Base-by-base conservation (phyloP, 2,888 invertebrate genomes). In the Oxycera nigricornis region DNA sequence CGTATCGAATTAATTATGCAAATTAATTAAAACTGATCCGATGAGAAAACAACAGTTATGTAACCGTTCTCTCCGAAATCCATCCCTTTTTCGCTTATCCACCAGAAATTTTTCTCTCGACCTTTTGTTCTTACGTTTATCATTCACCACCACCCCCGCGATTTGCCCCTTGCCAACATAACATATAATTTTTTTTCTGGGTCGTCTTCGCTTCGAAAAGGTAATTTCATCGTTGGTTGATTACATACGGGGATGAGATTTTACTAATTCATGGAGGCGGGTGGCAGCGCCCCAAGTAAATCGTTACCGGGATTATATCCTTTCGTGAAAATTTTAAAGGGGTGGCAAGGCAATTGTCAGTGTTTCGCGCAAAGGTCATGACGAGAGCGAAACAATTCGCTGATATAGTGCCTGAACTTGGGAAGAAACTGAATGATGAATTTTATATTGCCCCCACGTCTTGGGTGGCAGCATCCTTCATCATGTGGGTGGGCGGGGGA, bases 21-120 rank as follows among this genome's bases (percentile, higher is more conserved):
- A 75, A 75, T 75, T 75, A 75, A 73, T 75, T 73, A 75, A 73
- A 75, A 75, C 70, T 75, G 75, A 75, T 75, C 73, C 73, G 73
- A 62, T 35, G 70, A 72, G 65, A 73, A 59, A 72, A 74, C 70
- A 70, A 55, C 52, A 46, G 55, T 55, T 52, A 22, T 26, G 22
- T 52, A 52, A 65, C 65, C 61, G 31, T 61, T 31, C 61, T 31
- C 61, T 61, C 31, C 31, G n/a, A n/a, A 61, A 61, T 61, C 31
- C 61, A 14, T 31, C 31, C 61, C 61, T 3, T n/a, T n/a, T n/a
- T n/a, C n/a, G 14, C 59, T 14, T 30, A 9, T 28, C 28, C 28
- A 26, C 59, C 14, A 3, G 6, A 46, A 46, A 35, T 59, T 14
- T 50, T 50, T 11, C 17, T 50, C 17, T 50, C 17, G 50, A 7